phyloP scores from a whole-genome alignment of 2,888 invertebrate species.

The Papilio elwesi region DNA sequence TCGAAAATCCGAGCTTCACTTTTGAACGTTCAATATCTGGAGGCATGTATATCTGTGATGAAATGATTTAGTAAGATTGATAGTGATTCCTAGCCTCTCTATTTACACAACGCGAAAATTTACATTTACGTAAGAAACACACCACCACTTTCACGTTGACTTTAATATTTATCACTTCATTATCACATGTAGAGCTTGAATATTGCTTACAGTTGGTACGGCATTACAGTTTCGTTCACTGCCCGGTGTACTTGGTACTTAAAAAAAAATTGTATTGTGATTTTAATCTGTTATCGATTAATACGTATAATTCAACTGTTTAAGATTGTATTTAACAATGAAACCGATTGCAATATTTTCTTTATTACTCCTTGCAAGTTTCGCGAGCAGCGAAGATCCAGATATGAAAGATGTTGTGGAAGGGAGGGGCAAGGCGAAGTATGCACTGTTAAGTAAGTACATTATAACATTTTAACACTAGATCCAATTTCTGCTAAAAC shows the following conservation, averaged over 20 bases:
- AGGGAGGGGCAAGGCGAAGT: slow-evolving; percentile 71
- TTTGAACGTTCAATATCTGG: too few relatives aligned
- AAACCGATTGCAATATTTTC: slow-evolving; percentile 39
- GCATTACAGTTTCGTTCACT: slow-evolving; percentile 40
- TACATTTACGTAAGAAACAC: slow-evolving; percentile 17
- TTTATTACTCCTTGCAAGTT: slow-evolving; percentile 42
- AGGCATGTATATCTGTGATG: background rate
- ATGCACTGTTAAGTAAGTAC: slow-evolving; percentile 72
- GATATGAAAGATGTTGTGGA: slow-evolving; percentile 54
- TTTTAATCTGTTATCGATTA: background rate
- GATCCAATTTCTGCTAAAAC: too few relatives aligned
- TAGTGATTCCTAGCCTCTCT: slow-evolving; percentile 42
- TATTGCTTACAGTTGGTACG: slow-evolving; percentile 24
- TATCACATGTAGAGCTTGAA: slow-evolving; percentile 38
- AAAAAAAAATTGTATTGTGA: background rate
- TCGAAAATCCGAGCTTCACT: too few relatives aligned
- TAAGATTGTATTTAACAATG: slow-evolving; percentile 12
- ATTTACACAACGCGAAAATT: slow-evolving; percentile 39
- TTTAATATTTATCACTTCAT: slow-evolving; percentile 49
- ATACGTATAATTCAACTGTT: background rate
- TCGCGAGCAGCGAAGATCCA: slow-evolving; percentile 47
- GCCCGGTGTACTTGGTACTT: slow-evolving; percentile 31
- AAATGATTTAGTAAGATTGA: slow-evolving; percentile 35
- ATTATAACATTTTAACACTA: slow-evolving; percentile 14
- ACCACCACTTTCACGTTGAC: slow-evolving; percentile 47